phyloP scores from a whole-genome alignment of 2,888 invertebrate species.

The Oegoconia quadripuncta region DNA sequence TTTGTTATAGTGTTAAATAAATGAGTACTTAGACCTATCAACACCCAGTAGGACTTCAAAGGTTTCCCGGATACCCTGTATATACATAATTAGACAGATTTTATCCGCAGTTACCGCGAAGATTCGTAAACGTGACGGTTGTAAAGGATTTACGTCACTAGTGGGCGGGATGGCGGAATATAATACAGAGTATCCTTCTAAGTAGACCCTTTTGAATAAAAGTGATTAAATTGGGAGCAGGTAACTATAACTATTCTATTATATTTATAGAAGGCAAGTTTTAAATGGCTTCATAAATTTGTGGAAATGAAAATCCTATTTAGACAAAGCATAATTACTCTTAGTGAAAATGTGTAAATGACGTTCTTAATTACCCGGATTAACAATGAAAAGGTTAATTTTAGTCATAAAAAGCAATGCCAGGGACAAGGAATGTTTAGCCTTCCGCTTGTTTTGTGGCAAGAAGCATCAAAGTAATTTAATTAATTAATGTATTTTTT shows the following conservation, averaged over 20 bases:
- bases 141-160: conserved; percentile 7
- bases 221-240: conserved; percentile 2
- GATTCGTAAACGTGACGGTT: conserved; percentile 9
- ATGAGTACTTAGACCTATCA: too few relatives aligned
- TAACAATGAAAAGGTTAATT: conserved; percentile 6
- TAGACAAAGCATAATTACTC: too few relatives aligned
- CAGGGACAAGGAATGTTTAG: conserved; percentile 1
- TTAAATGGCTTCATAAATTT: too few relatives aligned
- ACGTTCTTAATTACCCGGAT: conserved; percentile 2
- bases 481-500: too few relatives aligned
- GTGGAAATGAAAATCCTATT: too few relatives aligned
- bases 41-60: too few relatives aligned
- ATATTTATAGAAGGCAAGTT: too few relatives aligned
- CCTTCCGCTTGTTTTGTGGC: neutral
- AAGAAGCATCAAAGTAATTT: too few relatives aligned
- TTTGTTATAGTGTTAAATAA: too few relatives aligned
- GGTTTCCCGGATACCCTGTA: too few relatives aligned
- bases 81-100: too few relatives aligned
- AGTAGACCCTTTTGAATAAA: conserved; percentile 9
- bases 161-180: conserved; percentile 5
- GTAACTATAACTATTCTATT: too few relatives aligned
- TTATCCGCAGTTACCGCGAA: conserved; percentile 2
- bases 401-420: conserved; percentile 7
- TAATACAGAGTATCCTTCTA: conserved; percentile 7
- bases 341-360: conserved; percentile 4